Base-by-base conservation (phyloP, 2,888 invertebrate species). In the Sminthurinus aureus region DNA sequence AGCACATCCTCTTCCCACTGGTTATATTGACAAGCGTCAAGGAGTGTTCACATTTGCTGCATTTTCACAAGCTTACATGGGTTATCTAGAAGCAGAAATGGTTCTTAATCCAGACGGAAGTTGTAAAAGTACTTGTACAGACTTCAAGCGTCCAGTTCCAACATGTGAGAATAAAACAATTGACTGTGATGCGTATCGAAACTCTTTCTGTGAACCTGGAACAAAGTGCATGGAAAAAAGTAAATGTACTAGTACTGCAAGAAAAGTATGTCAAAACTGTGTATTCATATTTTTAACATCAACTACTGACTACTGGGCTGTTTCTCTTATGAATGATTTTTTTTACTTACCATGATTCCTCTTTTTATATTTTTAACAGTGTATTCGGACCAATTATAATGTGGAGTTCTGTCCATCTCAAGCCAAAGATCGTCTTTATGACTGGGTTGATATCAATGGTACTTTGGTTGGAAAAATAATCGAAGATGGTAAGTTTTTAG, bases 91-190 rank as follows among this genome's bases (percentile, higher is more conserved):
- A 67, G 83, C 81, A 0, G 83, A 83, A 81, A 69, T 51, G n/a
- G 82, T 84, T 18, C 38, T 84, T 20, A 82, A 84, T 67, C 84
- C 84, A 8, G 83, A 84, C n/a, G 84, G 84, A 3, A 26, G 52
- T 15, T 84, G 84, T 26, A 83, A 82, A 20, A 78, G 78, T n/a
- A 84, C 84, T n/a, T 84, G 84, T 52, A 51, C 79, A 13, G 84
- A 84, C 24, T 84, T 79, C 64, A 64, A 50, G 58, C 69, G 82
- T 52, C 84, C 84, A 1, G 50, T 58, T 4, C 69, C 79, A 0
- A 83, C 84, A 3, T 84, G 84, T 71, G 75, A 73, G 13, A 80
- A 83, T 50, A 84, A 84, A 20, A 64, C 79, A 0, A 58, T 78
- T 12, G 82, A 84, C n/a, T 84, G 84, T 76, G 74, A 51, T 11